Evolutionary conservation across 2,113 vertebrate genomes (phyloP).

Genomic region (Hemiscyllium ocellatum): DNA sequence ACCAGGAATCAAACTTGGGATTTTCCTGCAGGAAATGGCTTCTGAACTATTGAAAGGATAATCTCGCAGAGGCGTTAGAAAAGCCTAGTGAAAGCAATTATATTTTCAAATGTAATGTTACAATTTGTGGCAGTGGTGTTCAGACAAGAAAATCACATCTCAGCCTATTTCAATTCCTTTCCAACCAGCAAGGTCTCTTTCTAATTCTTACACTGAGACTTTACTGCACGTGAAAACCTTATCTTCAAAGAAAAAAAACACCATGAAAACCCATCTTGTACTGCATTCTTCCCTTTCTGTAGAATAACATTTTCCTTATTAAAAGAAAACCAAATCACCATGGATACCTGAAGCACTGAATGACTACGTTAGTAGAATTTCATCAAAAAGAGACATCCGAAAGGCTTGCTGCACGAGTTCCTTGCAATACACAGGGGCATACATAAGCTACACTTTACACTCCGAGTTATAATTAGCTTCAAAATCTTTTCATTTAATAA

Average conservation of each 20-base stretch:
- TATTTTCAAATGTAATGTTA: not conserved
- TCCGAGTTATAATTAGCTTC: slow-evolving; percentile 42
- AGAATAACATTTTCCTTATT: not conserved
- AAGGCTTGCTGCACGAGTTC: too few species aligned
- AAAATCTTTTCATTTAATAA: slow-evolving; percentile 43
- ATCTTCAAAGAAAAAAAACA: not conserved
- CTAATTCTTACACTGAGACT: not conserved
- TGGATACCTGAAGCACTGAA: slow-evolving; percentile 34
- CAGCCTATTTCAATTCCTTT: not conserved
- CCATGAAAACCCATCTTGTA: not conserved
- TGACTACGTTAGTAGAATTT: not conserved
- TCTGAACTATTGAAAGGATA: not conserved
- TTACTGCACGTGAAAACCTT: not conserved
- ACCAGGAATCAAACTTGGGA: not conserved
- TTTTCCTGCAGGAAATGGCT: not conserved
- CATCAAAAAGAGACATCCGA: not conserved
- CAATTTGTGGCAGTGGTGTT: not conserved
- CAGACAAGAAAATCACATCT: not conserved
- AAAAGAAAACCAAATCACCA: slow-evolving; percentile 27
- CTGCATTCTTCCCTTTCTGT: not conserved
- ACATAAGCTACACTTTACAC: slow-evolving; percentile 15
- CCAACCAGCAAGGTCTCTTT: not conserved
- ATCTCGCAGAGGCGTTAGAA: not conserved
- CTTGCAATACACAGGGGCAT: slow-evolving; percentile 16
- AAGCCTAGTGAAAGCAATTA: not conserved